Evolutionary conservation across 2,888 invertebrate species (phyloP).

Genomic region (Lamellibrachia columna): DNA sequence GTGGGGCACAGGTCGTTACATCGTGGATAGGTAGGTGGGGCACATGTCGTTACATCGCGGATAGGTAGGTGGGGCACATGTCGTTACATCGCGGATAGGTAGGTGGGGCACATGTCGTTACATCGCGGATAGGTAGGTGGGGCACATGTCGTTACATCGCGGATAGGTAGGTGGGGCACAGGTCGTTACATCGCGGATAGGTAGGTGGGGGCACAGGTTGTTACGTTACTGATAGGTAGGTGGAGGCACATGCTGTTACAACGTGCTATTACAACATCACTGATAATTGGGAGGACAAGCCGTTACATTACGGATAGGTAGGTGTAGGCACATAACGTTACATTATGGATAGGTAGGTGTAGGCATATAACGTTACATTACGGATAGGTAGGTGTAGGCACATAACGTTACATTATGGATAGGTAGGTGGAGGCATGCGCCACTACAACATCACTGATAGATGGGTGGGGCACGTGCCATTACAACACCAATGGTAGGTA

Average conservation of each 20-base stretch:
- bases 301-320: neutral
- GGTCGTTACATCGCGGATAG: neutral
- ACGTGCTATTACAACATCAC: neutral
- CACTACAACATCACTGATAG: neutral
- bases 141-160: no score
- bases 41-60: neutral
- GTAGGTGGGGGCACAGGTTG: neutral
- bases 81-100: neutral
- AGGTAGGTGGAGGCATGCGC: neutral
- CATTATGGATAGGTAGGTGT: neutral
- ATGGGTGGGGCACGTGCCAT: neutral
- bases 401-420: neutral
- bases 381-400: neutral
- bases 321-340: neutral
- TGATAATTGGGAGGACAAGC: neutral
- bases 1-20: neutral
- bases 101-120: no score
- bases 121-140: no score
- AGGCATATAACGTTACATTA: neutral
- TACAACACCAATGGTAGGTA: neutral
- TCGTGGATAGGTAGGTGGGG: neutral
- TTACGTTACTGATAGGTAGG: neutral
- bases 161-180: no score
- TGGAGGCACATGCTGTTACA: neutral
- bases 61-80: neutral